A percentile compares a stretch with the other conserved stretches of the same genome.
These are phyloP conservation scores for Aleadryas rufinucha DNA, from an alignment of 2,113 vertebrate species.

Conservation along the genomic window DNA sequence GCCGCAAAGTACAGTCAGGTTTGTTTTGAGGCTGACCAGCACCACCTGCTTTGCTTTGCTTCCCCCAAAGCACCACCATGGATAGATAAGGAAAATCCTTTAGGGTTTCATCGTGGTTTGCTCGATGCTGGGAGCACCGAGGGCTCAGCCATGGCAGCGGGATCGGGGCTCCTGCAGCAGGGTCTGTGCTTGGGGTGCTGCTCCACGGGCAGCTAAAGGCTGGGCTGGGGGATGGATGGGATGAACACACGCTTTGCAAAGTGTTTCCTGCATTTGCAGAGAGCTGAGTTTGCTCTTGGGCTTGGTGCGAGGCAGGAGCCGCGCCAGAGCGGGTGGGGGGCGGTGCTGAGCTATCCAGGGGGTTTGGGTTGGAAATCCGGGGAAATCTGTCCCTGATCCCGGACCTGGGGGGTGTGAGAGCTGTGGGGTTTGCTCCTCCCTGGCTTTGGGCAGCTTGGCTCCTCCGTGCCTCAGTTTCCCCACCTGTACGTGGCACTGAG, in stretches of 20 bases:
- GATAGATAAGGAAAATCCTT: neutral
- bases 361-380: neutral
- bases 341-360: fast-evolving
- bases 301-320: neutral
- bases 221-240: neutral
- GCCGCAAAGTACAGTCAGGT: neutral
- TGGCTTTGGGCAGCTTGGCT: neutral
- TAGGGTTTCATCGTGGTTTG: neutral
- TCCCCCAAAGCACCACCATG: neutral
- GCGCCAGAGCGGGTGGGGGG: fast-evolving
- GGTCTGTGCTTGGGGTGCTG: neutral
- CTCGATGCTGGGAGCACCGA: fast-evolving
- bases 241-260: fast-evolving
- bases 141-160: neutral
- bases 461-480: neutral
- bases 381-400: neutral
- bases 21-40: neutral
- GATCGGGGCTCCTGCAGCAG: neutral
- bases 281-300: neutral
- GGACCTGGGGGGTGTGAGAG: fast-evolving
- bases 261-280: fast-evolving
- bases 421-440: neutral
- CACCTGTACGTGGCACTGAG: neutral
- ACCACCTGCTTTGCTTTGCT: neutral
- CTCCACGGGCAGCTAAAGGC: fast-evolving